Conservation (phyloP, 2,113 vertebrate species). For the Apaloderma vittatum region DNA sequence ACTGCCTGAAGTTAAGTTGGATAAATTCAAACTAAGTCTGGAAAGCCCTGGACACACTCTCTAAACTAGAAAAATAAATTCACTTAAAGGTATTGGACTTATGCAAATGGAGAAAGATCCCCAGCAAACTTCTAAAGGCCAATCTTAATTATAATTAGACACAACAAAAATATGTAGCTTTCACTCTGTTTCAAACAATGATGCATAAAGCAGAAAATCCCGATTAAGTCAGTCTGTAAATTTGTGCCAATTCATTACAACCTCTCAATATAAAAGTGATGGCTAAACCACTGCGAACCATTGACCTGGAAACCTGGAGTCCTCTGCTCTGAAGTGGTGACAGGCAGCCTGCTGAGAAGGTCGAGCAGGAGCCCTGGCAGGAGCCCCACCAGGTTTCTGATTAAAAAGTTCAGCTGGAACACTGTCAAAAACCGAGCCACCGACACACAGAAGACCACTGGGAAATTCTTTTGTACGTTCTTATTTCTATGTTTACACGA, state of each 20-base stretch:
- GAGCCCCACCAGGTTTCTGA: not conserved
- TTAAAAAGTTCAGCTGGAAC: slow-evolving; percentile 9
- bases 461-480: not conserved
- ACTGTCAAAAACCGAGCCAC: not conserved
- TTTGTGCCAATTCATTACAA: not conserved
- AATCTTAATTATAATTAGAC: not conserved
- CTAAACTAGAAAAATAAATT: not conserved
- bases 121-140: not conserved
- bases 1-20: not conserved
- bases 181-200: not conserved
- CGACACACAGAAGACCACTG: not conserved
- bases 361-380: not conserved
- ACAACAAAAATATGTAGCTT: not conserved
- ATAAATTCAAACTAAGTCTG: not conserved
- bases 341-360: not conserved
- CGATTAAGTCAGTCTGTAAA: not conserved
- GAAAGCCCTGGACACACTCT: not conserved
- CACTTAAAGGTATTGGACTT: not conserved
- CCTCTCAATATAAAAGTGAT: not conserved
- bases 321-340: not conserved
- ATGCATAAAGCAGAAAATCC: not conserved
- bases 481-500: not conserved
- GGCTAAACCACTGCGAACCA: not conserved
- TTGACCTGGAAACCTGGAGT: slow-evolving; percentile 23
- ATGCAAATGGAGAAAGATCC: not conserved